Base-by-base conservation (phyloP, 1,140 invertebrate genomes). In the Scaptodrosophila lebanonensis region DNA sequence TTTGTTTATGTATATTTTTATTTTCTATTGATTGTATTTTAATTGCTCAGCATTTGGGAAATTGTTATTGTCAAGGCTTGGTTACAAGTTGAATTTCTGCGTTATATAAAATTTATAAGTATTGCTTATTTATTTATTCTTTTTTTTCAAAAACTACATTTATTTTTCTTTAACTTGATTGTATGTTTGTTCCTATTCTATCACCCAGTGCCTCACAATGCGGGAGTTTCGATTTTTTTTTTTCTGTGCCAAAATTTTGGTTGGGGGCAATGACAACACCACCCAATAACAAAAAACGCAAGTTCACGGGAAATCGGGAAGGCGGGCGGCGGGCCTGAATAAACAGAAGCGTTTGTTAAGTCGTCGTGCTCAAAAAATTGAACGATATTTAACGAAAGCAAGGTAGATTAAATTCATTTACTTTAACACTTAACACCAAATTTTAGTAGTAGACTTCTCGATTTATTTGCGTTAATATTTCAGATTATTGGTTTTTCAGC, bases 141-240 rank as follows among this genome's bases (percentile, higher is more conserved):
- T 40, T 1, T 20, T 49, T 49, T 35, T 42, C 12, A 18, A 13
- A 12, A 32, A 20, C 50, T 54, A 32, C 49, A 38, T 33, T 44
- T 5, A 27, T 27, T 25, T 44, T 44, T 12, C 12, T 32, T 57
- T 57, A 43, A 38, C 45, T 25, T 57, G 36, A 12, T 44, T 29
- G 22, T 58, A 42, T 49, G 30, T 36, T 25, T 38, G 33, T 40
- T 33, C 8, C 22, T 43, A 56, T 62, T 57, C 16, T 9, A 35
- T 30, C 44, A 49, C 16, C 43, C 42, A 33, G 17, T 18, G 27
- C 20, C 20, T 45, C 71, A 60, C 30, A 40, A 50, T 73, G 54
- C 53, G 59, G 65, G 53, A 75, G 70, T 65, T 75, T 73, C 70
- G 70, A 75, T 75, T 73, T 73, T n/a, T n/a, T n/a, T n/a, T n/a